Conservation (phyloP, 2,113 vertebrate species). For the Stegastes partitus region DNA sequence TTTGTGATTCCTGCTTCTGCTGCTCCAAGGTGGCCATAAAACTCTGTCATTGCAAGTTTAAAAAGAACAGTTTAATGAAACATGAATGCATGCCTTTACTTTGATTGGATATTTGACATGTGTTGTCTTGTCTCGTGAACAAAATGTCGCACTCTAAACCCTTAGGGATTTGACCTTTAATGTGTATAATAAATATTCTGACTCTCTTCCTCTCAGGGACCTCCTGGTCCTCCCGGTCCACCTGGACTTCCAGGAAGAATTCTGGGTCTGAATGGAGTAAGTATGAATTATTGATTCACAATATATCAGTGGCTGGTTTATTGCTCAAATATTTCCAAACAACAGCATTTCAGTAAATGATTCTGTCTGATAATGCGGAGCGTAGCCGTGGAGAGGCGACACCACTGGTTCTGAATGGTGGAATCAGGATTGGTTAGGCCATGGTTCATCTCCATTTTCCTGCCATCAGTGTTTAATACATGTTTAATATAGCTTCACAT, state of each 20-base stretch:
- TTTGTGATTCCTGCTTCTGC: too few relatives aligned
- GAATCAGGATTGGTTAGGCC: too few relatives aligned
- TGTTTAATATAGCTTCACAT: too few relatives aligned
- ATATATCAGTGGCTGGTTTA: not conserved
- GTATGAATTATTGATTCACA: constrained; percentile 54
- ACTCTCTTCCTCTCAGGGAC: constrained; percentile 81
- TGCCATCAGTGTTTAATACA: too few relatives aligned
- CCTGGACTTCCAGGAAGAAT: constrained; percentile 89
- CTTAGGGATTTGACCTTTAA: not conserved
- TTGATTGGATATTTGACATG: not conserved
- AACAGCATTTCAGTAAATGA: not conserved
- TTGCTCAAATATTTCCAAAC: not conserved
- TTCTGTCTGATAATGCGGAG: not conserved
- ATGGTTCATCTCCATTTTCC: too few relatives aligned
- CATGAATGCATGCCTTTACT: too few relatives aligned
- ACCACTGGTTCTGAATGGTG: too few relatives aligned
- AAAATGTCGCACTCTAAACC: not conserved
- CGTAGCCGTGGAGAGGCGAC: too few relatives aligned
- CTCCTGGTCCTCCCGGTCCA: constrained; percentile 89
- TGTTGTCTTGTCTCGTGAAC: not conserved
- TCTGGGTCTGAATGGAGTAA: constrained; percentile 91
- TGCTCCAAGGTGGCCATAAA: too few relatives aligned
- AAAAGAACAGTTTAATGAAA: too few relatives aligned
- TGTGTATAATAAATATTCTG: not conserved
- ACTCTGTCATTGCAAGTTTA: too few relatives aligned